Conservation (phyloP, 2,888 invertebrate genomes). For the Callyntrura sp. region DNA sequence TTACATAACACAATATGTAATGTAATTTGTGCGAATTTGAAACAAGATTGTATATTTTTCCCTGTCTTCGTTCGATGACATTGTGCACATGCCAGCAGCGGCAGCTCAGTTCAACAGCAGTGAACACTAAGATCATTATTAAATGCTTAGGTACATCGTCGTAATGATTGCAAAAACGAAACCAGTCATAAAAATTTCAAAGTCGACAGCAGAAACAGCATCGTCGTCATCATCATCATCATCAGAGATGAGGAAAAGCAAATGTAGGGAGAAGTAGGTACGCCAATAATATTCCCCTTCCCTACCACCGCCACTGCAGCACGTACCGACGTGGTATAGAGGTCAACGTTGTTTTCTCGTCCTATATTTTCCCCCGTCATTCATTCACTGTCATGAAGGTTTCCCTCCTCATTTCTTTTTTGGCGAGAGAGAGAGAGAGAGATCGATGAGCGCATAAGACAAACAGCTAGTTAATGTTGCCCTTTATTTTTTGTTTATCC, state of each 20-base stretch:
- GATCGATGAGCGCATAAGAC: no score
- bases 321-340: no score
- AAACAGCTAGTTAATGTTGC: neutral
- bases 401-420: conserved; percentile 32
- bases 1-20: conserved; percentile 57
- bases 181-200: no score
- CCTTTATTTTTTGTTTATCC: neutral
- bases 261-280: conserved; percentile 17
- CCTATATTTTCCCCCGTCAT: conserved; percentile 71
- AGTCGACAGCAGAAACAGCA: no score
- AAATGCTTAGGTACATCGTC: no score
- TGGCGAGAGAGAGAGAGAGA: neutral
- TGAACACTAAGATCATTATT: neutral
- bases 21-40: no score
- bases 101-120: no score
- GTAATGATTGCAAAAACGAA: no score
- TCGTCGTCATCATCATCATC: conserved; percentile 26
- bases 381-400: no score
- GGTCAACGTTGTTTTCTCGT: conserved; percentile 73
- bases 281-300: no score
- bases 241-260: conserved; percentile 37
- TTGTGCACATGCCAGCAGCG: conserved; percentile 49
- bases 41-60: no score
- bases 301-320: no score
- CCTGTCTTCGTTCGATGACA: conserved; percentile 56